phyloP scores from a whole-genome alignment of 53 echinoderm and acorn worm species.

The Henricia sp. region DNA sequence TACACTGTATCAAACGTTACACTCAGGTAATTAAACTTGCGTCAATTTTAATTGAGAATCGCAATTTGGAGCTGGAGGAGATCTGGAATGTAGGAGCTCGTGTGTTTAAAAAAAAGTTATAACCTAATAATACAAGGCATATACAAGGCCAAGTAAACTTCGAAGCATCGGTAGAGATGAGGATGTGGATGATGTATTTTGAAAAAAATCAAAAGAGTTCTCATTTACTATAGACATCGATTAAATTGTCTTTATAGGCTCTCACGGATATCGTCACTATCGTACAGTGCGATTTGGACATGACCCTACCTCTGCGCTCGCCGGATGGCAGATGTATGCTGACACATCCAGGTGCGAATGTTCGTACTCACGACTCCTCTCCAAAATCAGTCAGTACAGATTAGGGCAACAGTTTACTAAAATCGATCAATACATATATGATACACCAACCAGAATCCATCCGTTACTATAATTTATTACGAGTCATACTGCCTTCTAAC shows the following conservation, averaged over 20 bases:
- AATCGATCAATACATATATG: neutral
- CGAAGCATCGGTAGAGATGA: neutral
- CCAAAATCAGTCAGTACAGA: too few species aligned
- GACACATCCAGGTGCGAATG: slow-evolving; percentile 42
- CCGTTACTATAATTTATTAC: neutral
- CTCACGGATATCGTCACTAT: slow-evolving; percentile 2
- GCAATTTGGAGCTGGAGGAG: too few species aligned
- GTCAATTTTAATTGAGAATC: too few species aligned
- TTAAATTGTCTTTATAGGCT: neutral
- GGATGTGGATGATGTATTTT: neutral
- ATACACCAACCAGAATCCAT: neutral
- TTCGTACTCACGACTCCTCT: neutral
- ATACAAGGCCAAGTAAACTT: neutral
- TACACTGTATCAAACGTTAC: too few species aligned
- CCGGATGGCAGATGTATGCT: slow-evolving; percentile 56
- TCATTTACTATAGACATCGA: neutral
- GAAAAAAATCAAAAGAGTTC: neutral
- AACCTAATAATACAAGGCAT: neutral
- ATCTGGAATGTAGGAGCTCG: neutral
- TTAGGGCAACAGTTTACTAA: neutral
- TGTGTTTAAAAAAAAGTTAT: neutral
- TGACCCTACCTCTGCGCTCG: slow-evolving; percentile 56
- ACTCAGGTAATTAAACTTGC: too few species aligned
- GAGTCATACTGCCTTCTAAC: neutral
- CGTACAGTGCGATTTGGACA: slow-evolving; percentile 53